Evolutionary conservation across 2,113 vertebrate species (phyloP), one percentile per base, ranked within the genome.

Genomic region (Cettia cetti): DNA sequence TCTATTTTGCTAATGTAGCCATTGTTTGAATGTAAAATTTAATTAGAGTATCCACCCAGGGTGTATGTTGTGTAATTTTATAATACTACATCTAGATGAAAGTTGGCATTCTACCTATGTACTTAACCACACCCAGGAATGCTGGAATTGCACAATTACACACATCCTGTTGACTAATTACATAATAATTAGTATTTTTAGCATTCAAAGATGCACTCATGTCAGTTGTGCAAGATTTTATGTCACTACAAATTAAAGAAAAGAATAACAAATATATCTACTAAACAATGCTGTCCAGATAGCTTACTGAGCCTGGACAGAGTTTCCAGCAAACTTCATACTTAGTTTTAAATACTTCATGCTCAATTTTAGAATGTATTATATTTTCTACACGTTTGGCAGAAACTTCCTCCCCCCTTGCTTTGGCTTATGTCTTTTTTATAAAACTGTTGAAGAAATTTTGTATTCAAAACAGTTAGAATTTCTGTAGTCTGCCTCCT

Each of bases 81-180:
- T 57, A 97, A 92, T 86, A 87, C 94, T 92, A 90, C 3, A 40
- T 92, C 95, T 95, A 96, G 95, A 94, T 97, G 92, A 95, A 84
- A 86, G 85, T 76, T 98, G 98, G 98, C 97, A 28, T 79, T 84
- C 81, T 94, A 94, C 91, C 91, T 96, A 59, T 3, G 4, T 71
- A 96, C 91, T 96, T 91, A 92, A 96, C 96, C 97, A 94, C 90
- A 90, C 96, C 86, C 94, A 97, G 75, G 94, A 96, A 94, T 84
- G 80, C 88, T 92, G 79, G 89, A 95, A 92, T 97, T 97, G 94
- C 96, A 94, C 94, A 97, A 96, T 95, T 96, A 91, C 93, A 97
- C 80, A 95, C 86, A 97, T 97, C 95, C 97, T 97, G 91, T 91
- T 96, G 91, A 93, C 96, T 98, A 96, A 97, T 98, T 98, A 96